A percentile compares a stretch with the other conserved stretches of the same genome.
Conservation (phyloP, 2,113 vertebrate species). For the Marmota flaviventris region DNA sequence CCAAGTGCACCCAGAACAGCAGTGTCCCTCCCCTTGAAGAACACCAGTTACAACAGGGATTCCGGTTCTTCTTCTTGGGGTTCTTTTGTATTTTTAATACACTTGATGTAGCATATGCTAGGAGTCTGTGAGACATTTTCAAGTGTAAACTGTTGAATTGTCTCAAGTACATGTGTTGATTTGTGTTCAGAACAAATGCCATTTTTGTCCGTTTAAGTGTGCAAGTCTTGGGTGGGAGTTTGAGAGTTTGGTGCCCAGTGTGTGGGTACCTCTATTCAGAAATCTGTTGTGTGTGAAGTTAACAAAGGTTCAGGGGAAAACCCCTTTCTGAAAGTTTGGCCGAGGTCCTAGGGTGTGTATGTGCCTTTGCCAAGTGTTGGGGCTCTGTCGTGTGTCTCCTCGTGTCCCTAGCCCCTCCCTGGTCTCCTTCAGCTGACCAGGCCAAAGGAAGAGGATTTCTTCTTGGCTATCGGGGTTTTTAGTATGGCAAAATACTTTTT, state of each 20-base stretch:
- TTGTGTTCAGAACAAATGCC: neutral
- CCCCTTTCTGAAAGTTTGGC: conserved; percentile 34
- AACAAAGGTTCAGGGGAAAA: neutral
- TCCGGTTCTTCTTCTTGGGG: neutral
- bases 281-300: conserved; percentile 31
- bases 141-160: neutral
- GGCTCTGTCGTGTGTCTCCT: neutral
- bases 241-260: neutral
- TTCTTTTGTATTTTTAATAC: neutral
- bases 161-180: conserved; percentile 7
- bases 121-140: neutral
- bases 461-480: neutral
- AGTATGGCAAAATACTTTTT: neutral
- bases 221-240: too few relatives aligned
- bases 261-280: conserved; percentile 31
- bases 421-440: neutral
- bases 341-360: conserved; percentile 2
- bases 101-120: neutral
- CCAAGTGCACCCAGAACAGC: neutral
- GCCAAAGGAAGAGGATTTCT: conserved; percentile 41
- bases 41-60: neutral
- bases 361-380: neutral
- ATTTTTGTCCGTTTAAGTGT: conserved; percentile 18
- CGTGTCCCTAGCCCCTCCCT: neutral
- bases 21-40: neutral